Evolutionary conservation across 2,888 invertebrate genomes (phyloP).

Genomic region (Drosophila neotestacea): DNA sequence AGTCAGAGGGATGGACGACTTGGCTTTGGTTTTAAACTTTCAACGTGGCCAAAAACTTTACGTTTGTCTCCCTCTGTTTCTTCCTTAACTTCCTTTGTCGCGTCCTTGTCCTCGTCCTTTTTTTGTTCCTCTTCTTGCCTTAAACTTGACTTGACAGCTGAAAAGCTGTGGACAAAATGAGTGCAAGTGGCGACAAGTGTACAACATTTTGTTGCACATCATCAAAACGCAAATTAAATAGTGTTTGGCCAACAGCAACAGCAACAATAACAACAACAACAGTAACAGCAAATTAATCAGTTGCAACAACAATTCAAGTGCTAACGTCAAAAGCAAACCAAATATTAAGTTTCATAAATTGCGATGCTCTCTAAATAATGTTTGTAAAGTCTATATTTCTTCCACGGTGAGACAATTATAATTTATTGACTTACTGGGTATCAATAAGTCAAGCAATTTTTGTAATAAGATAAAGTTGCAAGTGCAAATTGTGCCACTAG

Average conservation of each 20-base stretch:
- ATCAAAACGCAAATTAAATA: slow-evolving; percentile 46
- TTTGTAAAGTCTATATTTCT: neutral
- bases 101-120: neutral
- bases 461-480: slow-evolving; percentile 29
- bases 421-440: slow-evolving; percentile 10
- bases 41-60: slow-evolving; percentile 38
- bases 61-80: slow-evolving; percentile 13
- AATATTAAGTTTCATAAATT: slow-evolving; percentile 23
- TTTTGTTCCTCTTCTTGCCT: neutral
- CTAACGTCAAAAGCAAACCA: slow-evolving; percentile 20
- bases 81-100: neutral
- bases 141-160: neutral
- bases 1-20: slow-evolving; percentile 15
- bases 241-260: slow-evolving; percentile 3
- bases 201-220: slow-evolving; percentile 44
- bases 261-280: slow-evolving; percentile 10
- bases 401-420: neutral
- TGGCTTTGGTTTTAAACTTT: slow-evolving; percentile 35
- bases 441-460: slow-evolving; percentile 1
- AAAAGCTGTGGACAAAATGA: slow-evolving; percentile 8
- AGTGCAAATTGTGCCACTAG: slow-evolving; percentile 42
- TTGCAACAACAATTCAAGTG: slow-evolving; percentile 19
- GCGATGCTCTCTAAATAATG: neutral
- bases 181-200: slow-evolving; percentile 34
- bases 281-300: slow-evolving; percentile 14